Evolutionary conservation across 2,888 invertebrate species (phyloP).

Genomic region (Cerastis rubricosa): DNA sequence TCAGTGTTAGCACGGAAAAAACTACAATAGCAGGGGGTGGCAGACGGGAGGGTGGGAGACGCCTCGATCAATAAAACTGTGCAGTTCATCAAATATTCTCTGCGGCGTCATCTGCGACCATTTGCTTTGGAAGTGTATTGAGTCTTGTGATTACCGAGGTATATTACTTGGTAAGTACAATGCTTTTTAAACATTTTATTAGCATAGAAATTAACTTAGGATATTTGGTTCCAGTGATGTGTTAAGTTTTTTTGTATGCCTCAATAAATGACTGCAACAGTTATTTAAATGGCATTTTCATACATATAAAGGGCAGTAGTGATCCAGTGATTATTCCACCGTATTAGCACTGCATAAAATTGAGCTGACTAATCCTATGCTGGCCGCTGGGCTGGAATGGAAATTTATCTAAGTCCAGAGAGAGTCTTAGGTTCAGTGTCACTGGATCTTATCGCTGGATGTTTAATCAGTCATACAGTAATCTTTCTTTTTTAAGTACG

Average conservation of each 20-base stretch:
- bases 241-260: background rate
- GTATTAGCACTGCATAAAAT: background rate
- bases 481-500: background rate
- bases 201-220: background rate
- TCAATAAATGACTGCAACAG: background rate
- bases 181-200: background rate
- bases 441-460: background rate
- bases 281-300: background rate
- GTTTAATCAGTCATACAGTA: background rate
- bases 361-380: background rate
- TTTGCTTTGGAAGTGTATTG: background rate
- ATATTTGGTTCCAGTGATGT: background rate
- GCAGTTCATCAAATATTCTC: background rate
- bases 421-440: background rate
- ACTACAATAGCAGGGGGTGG: background rate
- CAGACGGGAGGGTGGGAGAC: background rate
- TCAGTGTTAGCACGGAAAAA: background rate
- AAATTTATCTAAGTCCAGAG: background rate
- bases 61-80: background rate
- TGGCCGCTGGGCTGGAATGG: background rate
- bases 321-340: background rate
- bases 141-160: background rate
- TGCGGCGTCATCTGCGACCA: no score
- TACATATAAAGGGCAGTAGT: background rate
- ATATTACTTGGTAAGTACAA: background rate